A percentile compares a stretch with the other conserved stretches of the same genome.
phyloP scores from a whole-genome alignment of 2,797 vertebrate genomes.

The Muscicapa striata region DNA sequence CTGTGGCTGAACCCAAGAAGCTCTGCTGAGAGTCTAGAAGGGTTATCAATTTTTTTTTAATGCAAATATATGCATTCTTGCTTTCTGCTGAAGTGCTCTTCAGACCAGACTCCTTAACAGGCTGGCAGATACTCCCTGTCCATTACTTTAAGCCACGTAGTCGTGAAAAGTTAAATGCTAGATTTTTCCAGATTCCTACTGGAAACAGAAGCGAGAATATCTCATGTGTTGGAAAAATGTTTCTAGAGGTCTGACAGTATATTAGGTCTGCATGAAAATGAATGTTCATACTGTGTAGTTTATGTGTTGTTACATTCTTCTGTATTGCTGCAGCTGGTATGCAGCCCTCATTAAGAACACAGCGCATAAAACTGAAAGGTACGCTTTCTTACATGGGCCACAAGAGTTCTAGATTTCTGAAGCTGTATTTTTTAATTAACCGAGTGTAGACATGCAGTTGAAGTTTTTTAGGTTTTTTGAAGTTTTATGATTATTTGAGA shows the following conservation, averaged over 20 bases:
- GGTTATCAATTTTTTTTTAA: background rate
- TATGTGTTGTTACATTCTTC: background rate
- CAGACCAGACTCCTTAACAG: background rate
- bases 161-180: background rate
- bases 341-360: background rate
- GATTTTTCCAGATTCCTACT: background rate
- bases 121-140: background rate
- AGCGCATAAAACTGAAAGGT: background rate
- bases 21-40: background rate
- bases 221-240: background rate
- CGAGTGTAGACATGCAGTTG: background rate
- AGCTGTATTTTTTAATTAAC: background rate
- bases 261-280: background rate
- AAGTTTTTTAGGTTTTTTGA: background rate
- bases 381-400: background rate
- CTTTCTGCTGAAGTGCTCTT: conserved; percentile 16
- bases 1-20: conserved; percentile 14
- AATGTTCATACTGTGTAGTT: background rate
- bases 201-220: background rate
- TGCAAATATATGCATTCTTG: background rate
- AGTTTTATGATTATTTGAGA: background rate
- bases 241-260: background rate
- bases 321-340: background rate
- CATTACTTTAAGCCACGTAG: background rate
- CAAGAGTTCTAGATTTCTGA: background rate